These are phyloP conservation scores for Leptinotarsa lineolata DNA, from an alignment of 1,140 invertebrate genomes.

Conservation along the genomic window DNA sequence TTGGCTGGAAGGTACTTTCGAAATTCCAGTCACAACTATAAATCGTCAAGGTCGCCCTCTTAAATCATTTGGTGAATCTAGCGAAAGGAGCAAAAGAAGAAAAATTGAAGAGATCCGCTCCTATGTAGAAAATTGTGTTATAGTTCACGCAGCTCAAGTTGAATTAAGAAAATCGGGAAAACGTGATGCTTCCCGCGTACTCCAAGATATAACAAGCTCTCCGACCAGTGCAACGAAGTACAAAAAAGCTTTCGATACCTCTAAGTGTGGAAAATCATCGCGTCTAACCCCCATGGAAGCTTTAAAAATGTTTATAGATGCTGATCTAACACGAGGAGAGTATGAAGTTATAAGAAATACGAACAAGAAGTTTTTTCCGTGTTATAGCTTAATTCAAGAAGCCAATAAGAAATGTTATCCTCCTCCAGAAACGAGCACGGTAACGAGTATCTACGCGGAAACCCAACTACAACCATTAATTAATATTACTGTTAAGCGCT, in stretches of 20 bases:
- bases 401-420: conserved; percentile 49
- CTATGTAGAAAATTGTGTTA: conserved; percentile 28
- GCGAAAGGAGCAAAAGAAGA: conserved; percentile 43
- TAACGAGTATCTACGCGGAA: conserved; percentile 48
- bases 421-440: conserved; percentile 31
- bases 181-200: conserved; percentile 34
- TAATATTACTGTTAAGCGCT: conserved; percentile 43
- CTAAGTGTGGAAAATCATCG: conserved; percentile 20
- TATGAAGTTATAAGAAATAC: conserved; percentile 44
- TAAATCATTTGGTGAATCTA: conserved; percentile 30
- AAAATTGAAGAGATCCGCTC: conserved; percentile 45
- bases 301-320: conserved; percentile 47
- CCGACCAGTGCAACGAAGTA: conserved; percentile 45
- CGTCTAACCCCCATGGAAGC: conserved; percentile 40
- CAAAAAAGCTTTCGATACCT: conserved; percentile 33
- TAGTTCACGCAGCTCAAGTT: conserved; percentile 38
- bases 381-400: conserved; percentile 45
- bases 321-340: conserved; percentile 42
- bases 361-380: conserved; percentile 44
- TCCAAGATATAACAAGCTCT: conserved; percentile 40
- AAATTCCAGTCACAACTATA: conserved; percentile 32
- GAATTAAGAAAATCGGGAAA: conserved; percentile 36
- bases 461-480: conserved; percentile 49
- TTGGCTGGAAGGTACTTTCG: conserved; percentile 43
- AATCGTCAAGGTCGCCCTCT: background rate